Base-by-base conservation (phyloP, 2,113 vertebrate genomes). In the Ptilorrhoa leucosticta region DNA sequence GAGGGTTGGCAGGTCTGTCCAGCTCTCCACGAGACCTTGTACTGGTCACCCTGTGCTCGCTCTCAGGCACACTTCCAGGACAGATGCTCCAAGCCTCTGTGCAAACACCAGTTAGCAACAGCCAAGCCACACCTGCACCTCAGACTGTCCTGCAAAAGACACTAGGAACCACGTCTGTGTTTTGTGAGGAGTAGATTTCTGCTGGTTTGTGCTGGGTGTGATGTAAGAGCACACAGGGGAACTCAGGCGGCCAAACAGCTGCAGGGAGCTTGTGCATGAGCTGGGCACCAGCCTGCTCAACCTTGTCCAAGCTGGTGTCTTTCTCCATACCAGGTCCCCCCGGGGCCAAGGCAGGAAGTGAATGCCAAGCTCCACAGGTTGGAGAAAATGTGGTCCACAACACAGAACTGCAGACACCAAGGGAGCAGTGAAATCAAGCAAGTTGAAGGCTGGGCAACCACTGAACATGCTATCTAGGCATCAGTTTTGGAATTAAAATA, bases 11-110 rank as follows among this genome's bases (percentile, higher is more conserved):
- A 77, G 28, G 21, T 82, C 65, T 79, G 37, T 35, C 26, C 1
- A 3, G 17, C 19, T 39, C 7, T 77, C 60, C 0, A 0, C 0
- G 2, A 53, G 45, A 69, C 30, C 54, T 42, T 51, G 31, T 33
- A 54, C 57, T 69, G 30, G 14, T 70, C 18, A 30, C 69, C 13
- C 42, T 40, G 16, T 24, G 15, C 70, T 90, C 0, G 0, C 40
- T 56, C 10, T 61, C 4, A 2, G 37, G 14, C 24, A 18, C 11
- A 2, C 9, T 51, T 24, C 27, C 60, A 75, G 71, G 51, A n/a
- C 37, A 76, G 56, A 15, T 63, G 51, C 37, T 66, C 51, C 51
- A 48, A 71, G 31, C 13, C 21, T 27, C 47, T 16, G 11, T 44
- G 31, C 51, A 61, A 57, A 47, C 9, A 64, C 28, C 53, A 35